phyloP scores from a whole-genome alignment of 2,888 invertebrate species.

The Caenorhabditis sp. region DNA sequence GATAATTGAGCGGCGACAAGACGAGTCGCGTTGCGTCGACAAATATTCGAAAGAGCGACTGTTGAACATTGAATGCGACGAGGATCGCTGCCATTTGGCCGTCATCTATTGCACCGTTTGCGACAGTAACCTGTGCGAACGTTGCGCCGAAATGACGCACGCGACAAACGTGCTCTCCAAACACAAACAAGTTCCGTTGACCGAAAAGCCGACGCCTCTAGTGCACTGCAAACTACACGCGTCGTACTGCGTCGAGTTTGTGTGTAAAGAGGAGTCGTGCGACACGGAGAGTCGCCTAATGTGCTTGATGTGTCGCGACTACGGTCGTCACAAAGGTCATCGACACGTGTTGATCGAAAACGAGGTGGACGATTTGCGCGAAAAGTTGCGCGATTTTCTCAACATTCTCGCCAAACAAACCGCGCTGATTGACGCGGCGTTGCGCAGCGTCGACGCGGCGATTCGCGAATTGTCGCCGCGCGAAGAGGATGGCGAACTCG shows the following conservation, averaged over 20 bases:
- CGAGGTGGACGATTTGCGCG: conserved; percentile 76
- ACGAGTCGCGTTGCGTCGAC: not conserved
- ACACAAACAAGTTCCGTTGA: conserved; percentile 75
- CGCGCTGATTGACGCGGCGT: conserved; percentile 3
- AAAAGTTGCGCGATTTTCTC: conserved; percentile 74
- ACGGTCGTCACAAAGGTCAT: conserved; percentile 75
- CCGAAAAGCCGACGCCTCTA: conserved; percentile 75
- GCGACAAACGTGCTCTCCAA: conserved; percentile 75
- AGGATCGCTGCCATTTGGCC: conserved; percentile 75
- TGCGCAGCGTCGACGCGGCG: not conserved
- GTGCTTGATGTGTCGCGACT: conserved; percentile 77
- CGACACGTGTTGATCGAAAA: conserved; percentile 75
- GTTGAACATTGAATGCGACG: conserved; percentile 74
- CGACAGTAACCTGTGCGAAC: conserved; percentile 73
- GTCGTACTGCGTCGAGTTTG: conserved; percentile 76
- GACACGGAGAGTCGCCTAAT: conserved; percentile 74
- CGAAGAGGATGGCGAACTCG: conserved; percentile 17
- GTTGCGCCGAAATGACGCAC: conserved; percentile 75
- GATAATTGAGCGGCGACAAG: not conserved
- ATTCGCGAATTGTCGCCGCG: conserved; percentile 27
- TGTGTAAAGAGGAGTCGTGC: conserved; percentile 75
- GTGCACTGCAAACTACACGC: conserved; percentile 75
- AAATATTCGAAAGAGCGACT: conserved; percentile 32
- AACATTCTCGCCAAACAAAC: conserved; percentile 72
- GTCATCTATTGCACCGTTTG: conserved; percentile 76